A percentile compares a stretch with the other conserved stretches of the same genome.
These are phyloP conservation scores for Monodelphis domestica DNA, from an alignment of 2,797 vertebrate genomes.

Conservation along the genomic window DNA sequence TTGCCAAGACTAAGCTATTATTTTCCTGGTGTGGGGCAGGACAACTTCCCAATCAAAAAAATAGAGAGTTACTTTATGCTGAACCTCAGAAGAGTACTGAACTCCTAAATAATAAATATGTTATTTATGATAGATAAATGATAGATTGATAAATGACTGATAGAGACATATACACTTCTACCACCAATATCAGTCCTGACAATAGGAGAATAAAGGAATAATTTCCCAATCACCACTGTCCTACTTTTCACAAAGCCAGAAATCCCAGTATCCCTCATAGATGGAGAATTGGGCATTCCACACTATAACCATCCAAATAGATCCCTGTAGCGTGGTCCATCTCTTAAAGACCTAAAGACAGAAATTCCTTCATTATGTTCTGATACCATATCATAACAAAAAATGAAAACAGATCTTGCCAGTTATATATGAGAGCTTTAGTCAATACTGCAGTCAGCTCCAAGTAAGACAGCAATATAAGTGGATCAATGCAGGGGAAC, in stretches of 20 bases:
- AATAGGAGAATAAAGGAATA: background rate
- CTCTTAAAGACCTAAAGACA: background rate
- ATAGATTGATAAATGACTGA: background rate
- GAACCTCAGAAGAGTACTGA: background rate
- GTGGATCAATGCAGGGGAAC: background rate
- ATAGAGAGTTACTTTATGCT: background rate
- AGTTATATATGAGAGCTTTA: background rate
- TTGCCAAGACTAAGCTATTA: background rate
- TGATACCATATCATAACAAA: background rate
- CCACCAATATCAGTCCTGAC: background rate
- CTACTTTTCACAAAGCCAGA: background rate
- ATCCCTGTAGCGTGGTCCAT: background rate
- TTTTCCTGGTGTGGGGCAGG: background rate
- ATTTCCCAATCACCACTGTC: background rate
- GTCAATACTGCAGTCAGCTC: background rate
- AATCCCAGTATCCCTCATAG: background rate
- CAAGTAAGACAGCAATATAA: background rate
- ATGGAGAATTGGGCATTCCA: background rate
- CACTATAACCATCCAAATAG: background rate
- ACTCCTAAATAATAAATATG: background rate
- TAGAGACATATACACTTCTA: background rate
- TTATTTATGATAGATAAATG: background rate
- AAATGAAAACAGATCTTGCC: background rate
- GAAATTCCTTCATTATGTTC: background rate
- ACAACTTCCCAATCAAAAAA: background rate